Evolutionary conservation across 2,888 invertebrate genomes (phyloP).

Genomic region (Perithous albicinctus): DNA sequence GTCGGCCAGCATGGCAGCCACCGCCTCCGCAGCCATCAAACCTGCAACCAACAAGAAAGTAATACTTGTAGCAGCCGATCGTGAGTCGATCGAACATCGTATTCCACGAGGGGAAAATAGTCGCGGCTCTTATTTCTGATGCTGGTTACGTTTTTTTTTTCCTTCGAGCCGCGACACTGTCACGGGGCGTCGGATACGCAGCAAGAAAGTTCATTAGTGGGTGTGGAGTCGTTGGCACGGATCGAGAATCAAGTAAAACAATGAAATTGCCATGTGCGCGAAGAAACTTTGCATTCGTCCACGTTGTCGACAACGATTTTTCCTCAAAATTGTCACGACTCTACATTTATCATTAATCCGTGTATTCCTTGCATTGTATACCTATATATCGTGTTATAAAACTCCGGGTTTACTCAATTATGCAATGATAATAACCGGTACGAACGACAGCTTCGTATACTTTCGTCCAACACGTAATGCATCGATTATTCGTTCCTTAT

Average conservation of each 20-base stretch:
- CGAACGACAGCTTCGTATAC: conserved; percentile 50
- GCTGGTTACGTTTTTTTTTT: conserved; percentile 6
- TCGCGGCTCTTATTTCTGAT: background rate
- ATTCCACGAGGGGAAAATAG: background rate
- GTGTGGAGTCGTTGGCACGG: conserved; percentile 9
- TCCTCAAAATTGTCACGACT: background rate
- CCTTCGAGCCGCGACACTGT: conserved; percentile 12
- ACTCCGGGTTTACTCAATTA: conserved; percentile 52
- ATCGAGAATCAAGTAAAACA: conserved; percentile 18
- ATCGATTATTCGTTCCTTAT: conserved; percentile 2
- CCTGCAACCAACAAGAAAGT: conserved; percentile 74
- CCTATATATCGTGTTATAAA: conserved; percentile 22
- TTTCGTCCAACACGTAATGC: conserved; percentile 62
- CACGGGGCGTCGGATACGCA: conserved; percentile 24
- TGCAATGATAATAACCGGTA: conserved; percentile 55
- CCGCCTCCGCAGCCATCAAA: conserved; percentile 82
- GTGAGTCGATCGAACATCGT: conserved; percentile 23
- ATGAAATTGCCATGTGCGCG: conserved; percentile 7
- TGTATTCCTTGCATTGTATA: background rate
- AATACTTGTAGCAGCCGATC: conserved; percentile 34
- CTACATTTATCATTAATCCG: background rate
- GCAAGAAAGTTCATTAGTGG: conserved; percentile 47
- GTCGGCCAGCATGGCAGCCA: conserved; percentile 83
- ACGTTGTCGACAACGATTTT: background rate
- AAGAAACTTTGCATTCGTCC: background rate